Evolutionary conservation across 2,113 vertebrate species (phyloP), one percentile per base, ranked within the genome.

Genomic region (Tinamus guttatus): DNA sequence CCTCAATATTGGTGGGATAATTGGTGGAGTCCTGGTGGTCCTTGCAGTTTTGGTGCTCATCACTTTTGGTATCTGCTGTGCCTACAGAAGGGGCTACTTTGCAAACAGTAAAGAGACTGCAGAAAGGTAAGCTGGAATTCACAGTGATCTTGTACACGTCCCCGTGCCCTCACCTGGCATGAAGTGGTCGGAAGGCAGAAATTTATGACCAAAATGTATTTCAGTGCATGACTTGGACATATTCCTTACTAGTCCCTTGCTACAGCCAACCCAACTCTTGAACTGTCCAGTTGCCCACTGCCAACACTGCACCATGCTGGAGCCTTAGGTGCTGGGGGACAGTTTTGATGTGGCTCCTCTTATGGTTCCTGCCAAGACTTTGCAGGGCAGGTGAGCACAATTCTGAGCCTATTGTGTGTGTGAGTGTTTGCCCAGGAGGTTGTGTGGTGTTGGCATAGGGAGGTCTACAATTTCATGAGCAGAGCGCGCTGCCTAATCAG

Each of bases 1-100:
- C 77, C 96, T 99, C 58, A 99, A 99, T 91, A 98, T 99, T 6
- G 98, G 98, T 7, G 99, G 98, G 78, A 99, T 99, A 74, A 97
- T 99, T 11, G 99, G 99, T 6, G 98, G 98, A 43, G 97, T 98
- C 8, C 94, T 99, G 73, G 99, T 98, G n/a, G 99, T 98, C 32
- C 85, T 99, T 7, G 79, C 96, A 4, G 98, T 98, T 1, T 95
- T 99, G 91, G 95, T 98, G 81, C 97, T 98, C 95, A 97, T 99
- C 89, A 98, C 98, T 1, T 92, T 98, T 11, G 98, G 98, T 14
- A 97, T 99, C 95, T 99, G 98, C 97, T 99, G 98, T 85, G 98
- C 98, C 41, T 98, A 99, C 80, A 98, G 98, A 96, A 98, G 98
- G 8, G 99, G 99, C 69, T 99, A 98, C 96, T 99, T 99, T 93